Base-by-base conservation (phyloP, 2,888 invertebrate genomes). In the Cylloceria caligata region DNA sequence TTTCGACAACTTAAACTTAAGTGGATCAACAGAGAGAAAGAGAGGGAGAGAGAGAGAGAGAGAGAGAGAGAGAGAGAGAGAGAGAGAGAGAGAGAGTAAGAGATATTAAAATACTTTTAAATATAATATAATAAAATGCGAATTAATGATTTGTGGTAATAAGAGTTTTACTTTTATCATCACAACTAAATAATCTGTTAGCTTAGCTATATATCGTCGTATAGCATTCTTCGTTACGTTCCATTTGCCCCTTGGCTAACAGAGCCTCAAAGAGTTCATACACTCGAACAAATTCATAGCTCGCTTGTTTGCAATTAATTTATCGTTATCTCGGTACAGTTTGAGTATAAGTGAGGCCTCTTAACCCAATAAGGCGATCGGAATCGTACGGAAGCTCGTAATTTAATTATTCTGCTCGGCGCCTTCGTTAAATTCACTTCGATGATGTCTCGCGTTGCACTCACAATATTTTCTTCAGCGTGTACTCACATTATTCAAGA, bases 391-490 rank as follows among this genome's bases (percentile, higher is more conserved):
- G 55, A 49, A 16, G 27, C 71, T 71, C 74, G 81, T 81, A 81
- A 81, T 81, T 78, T 57, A 71, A 81, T 81, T 69, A 78, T 81
- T 74, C 74, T 39, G 39, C 78, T 69, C 60, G 81, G 78, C 81
- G 81, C 78, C 78, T 74, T 21, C 60, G 65, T 21, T 78, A 34
- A 81, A 74, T 68, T 52, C 49, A 3, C 52, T 81, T 69, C 69
- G 42, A 49, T 19, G 16, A 16, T 74, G 65, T 74, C 34, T 36
- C 49, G 36, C 49, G 34, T 36, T 52, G 34, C 68, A 30, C 36
- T 36, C 68, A 78, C 74, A 45, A 69, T 74, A 57, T 57, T 64
- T 42, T 57, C 57, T 4, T 13, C 34, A 19, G 11, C 11, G 9
- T 13, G 30, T 16, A 11, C 27, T 13, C 2, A 3, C 3, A 47